Evolutionary conservation across 2,797 vertebrate genomes (phyloP).

Genomic region (Galaxias olidus): DNA sequence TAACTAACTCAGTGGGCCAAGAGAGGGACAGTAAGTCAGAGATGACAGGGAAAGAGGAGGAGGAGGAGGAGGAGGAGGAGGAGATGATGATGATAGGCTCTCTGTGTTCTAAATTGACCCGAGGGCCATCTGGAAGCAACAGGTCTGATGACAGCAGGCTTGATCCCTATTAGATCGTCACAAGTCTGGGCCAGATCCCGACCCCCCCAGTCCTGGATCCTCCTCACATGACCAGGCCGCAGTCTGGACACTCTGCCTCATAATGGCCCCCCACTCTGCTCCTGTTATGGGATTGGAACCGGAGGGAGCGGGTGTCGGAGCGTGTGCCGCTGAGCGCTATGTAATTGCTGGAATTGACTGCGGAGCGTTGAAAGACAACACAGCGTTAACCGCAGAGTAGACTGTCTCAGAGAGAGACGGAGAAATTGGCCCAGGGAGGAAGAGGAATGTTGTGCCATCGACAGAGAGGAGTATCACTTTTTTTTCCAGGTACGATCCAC

Average conservation of each 20-base stretch:
- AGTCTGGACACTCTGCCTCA: conserved; percentile 51
- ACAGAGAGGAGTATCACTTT: conserved; percentile 50
- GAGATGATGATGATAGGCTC: conserved; percentile 21
- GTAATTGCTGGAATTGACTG: conserved; percentile 47
- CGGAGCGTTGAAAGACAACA: conserved; percentile 48
- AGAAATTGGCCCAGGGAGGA: no score
- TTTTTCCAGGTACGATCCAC: no score
- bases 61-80: conserved; percentile 18
- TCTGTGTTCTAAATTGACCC: conserved; percentile 28
- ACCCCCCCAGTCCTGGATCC: background rate
- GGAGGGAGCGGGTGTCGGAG: background rate
- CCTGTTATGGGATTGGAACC: background rate
- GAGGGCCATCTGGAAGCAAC: conserved; percentile 75
- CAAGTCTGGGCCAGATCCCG: conserved; percentile 42
- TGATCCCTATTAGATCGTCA: conserved; percentile 52
- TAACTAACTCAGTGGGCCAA: background rate
- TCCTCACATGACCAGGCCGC: conserved; percentile 34
- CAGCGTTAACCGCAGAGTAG: conserved; percentile 29
- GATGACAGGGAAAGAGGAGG: conserved; percentile 12
- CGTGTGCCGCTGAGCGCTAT: conserved; percentile 16
- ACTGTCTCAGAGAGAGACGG: no score
- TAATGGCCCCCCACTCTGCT: background rate
- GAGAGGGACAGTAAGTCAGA: conserved; percentile 41
- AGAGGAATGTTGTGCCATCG: conserved; percentile 9
- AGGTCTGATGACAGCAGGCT: conserved; percentile 73